Evolutionary conservation across 2,113 vertebrate genomes (phyloP).

Genomic region (Origma solitaria): DNA sequence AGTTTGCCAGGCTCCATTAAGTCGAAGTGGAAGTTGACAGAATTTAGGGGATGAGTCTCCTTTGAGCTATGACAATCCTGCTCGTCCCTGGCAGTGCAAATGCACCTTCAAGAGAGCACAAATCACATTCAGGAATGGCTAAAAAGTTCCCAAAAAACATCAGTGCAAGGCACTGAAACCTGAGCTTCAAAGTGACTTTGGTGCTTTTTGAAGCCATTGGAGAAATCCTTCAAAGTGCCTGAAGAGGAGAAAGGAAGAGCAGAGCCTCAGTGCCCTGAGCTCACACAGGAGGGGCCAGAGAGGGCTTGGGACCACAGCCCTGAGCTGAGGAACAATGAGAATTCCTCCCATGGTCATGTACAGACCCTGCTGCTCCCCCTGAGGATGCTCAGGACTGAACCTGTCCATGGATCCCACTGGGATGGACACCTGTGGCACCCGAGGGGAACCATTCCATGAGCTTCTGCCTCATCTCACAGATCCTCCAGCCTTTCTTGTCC

Average conservation of each 20-base stretch:
- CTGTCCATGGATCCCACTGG: neutral
- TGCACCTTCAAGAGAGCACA: neutral
- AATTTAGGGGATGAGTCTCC: neutral
- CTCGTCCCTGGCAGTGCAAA: neutral
- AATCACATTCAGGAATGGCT: neutral
- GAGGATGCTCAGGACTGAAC: neutral
- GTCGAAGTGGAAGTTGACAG: neutral
- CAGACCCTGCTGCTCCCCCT: neutral
- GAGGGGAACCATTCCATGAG: neutral
- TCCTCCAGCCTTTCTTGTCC: neutral
- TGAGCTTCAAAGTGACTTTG: neutral
- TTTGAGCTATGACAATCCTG: neutral
- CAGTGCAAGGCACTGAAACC: neutral
- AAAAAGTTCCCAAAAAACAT: neutral
- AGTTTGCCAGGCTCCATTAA: neutral
- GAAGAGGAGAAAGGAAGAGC: neutral
- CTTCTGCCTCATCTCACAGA: neutral
- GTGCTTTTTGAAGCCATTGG: neutral
- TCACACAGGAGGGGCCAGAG: neutral
- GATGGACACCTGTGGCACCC: fast-evolving
- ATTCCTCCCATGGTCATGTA: neutral
- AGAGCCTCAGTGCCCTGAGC: neutral
- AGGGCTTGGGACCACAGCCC: neutral
- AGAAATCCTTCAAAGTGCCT: neutral
- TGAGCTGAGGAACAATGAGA: neutral